These are phyloP conservation scores for Carpatolechia fugitivella DNA, from an alignment of 2,888 invertebrate genomes.

Conservation along the genomic window DNA sequence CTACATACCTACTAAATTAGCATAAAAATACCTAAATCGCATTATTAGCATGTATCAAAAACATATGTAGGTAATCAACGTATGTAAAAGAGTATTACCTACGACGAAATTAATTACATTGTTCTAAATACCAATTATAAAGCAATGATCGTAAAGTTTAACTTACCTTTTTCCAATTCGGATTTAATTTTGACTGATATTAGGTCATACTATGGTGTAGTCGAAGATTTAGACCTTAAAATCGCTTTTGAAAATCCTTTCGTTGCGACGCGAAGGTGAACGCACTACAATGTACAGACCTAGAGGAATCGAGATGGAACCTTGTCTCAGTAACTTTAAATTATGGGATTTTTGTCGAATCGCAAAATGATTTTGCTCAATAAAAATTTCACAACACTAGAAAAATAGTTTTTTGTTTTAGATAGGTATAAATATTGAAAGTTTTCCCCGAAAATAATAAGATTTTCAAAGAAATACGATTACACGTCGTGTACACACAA, in stretches of 20 bases:
- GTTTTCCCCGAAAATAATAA: background rate
- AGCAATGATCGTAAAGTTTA: background rate
- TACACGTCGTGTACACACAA: background rate
- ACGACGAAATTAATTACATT: background rate
- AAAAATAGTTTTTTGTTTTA: no score
- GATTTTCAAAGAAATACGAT: no score
- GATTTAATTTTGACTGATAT: background rate
- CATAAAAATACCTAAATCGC: background rate
- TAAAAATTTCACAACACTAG: no score
- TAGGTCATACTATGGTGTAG: background rate
- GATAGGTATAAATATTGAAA: background rate
- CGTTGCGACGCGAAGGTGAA: slow-evolving; percentile 2
- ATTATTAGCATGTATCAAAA: background rate
- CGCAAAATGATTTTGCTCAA: no score
- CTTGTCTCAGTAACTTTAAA: slow-evolving; percentile 13
- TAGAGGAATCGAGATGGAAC: slow-evolving; percentile 10
- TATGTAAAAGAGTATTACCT: background rate
- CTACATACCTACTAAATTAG: background rate
- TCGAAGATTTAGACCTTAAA: background rate
- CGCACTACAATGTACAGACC: background rate
- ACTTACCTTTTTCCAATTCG: background rate
- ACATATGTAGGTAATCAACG: background rate
- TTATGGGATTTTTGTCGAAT: no score
- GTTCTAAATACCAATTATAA: background rate
- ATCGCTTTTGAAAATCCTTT: background rate